Evolutionary conservation across 1,140 invertebrate species (phyloP).

Genomic region (Drosophila tani): DNA sequence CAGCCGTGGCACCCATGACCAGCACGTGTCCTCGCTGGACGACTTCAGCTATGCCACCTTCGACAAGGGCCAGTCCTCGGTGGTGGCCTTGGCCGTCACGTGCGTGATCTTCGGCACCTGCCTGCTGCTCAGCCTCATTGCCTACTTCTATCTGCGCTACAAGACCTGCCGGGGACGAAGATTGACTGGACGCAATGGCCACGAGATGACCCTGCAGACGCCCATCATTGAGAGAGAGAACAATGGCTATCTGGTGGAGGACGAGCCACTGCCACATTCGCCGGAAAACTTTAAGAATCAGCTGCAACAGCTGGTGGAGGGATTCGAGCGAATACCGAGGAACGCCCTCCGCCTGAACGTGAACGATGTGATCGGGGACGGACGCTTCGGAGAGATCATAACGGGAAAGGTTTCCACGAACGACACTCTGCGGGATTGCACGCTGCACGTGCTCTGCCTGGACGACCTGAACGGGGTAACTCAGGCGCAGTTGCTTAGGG

Average conservation of each 20-base stretch:
- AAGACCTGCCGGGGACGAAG: constrained; percentile 86
- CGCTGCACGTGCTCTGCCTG: constrained; percentile 74
- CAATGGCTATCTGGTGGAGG: constrained; percentile 90
- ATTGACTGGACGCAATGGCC: constrained; percentile 86
- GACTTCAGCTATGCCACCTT: constrained; percentile 79
- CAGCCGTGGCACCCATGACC: constrained; percentile 86
- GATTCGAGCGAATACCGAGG: constrained; percentile 88
- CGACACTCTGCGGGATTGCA: constrained; percentile 59
- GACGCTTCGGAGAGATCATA: constrained; percentile 91
- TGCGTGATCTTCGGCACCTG: constrained; percentile 88
- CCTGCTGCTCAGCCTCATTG: constrained; percentile 87
- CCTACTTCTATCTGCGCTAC: constrained; percentile 87
- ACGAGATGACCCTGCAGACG: constrained; percentile 89
- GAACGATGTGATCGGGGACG: constrained; percentile 89
- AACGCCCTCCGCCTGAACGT: constrained; percentile 89
- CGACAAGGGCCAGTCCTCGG: constrained; percentile 76
- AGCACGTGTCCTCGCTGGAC: constrained; percentile 66
- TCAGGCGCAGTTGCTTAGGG: constrained; percentile 89
- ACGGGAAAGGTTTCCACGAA: constrained; percentile 86
- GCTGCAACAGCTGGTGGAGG: constrained; percentile 68
- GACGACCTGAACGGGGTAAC: constrained; percentile 88
- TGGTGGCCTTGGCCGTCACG: constrained; percentile 86
- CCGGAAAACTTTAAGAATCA: constrained; percentile 90
- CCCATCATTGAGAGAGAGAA: constrained; percentile 90
- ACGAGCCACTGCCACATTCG: constrained; percentile 85